Evolutionary conservation across 2,888 invertebrate species (phyloP).

Genomic region (Rhamphomyia laevipes): DNA sequence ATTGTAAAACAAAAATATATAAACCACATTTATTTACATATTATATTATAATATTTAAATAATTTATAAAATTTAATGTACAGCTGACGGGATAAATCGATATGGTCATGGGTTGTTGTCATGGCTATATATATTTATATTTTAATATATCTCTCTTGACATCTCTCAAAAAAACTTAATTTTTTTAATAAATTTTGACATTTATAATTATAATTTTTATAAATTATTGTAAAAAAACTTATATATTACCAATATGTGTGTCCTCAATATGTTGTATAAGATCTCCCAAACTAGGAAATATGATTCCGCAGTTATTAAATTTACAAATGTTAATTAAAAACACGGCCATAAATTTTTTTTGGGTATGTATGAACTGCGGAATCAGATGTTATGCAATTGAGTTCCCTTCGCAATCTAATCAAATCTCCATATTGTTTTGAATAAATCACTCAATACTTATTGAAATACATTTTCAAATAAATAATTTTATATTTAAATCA

Average conservation of each 20-base stretch:
- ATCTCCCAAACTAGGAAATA: constrained; percentile 67
- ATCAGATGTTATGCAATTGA: constrained; percentile 24
- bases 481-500: too few species aligned
- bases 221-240: not conserved
- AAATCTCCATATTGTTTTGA: constrained; percentile 5
- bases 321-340: constrained; percentile 83
- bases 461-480: too few species aligned
- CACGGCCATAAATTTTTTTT: constrained; percentile 60
- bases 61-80: too few species aligned
- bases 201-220: not conserved
- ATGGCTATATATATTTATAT: constrained; percentile 1
- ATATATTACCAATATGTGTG: constrained; percentile 64
- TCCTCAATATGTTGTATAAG: constrained; percentile 81
- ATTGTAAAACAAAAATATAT: too few species aligned
- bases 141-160: too few species aligned
- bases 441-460: too few species aligned
- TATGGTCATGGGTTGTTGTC: constrained; percentile 4
- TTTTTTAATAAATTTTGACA: not conserved
- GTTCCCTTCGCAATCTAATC: constrained; percentile 3
- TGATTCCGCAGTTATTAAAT: constrained; percentile 75
- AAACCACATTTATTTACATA: too few species aligned
- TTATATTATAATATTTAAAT: too few species aligned
- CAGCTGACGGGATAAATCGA: too few species aligned
- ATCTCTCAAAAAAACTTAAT: not conserved
- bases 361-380: constrained; percentile 35